Evolutionary conservation across 2,113 vertebrate species (phyloP).

Genomic region (pig (Sus scrofa)): DNA sequence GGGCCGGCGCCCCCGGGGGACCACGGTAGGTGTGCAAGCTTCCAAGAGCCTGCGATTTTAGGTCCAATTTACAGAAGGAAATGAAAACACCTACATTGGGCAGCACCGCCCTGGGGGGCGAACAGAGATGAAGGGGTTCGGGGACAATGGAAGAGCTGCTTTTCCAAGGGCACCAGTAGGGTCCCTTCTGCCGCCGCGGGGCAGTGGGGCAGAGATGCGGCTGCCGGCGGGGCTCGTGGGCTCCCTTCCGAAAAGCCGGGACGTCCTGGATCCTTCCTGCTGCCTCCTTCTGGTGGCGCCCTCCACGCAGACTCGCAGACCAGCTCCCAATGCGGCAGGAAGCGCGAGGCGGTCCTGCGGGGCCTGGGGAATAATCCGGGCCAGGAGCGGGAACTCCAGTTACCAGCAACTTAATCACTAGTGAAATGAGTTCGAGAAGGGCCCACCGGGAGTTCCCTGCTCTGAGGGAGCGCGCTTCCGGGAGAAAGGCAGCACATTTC

Average conservation of each 20-base stretch:
- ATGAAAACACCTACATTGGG: neutral
- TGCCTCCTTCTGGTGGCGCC: neutral
- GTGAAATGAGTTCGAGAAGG: neutral
- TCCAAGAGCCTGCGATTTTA: neutral
- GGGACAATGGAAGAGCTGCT: neutral
- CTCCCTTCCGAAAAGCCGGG: neutral
- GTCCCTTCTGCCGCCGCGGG: rapidly evolving
- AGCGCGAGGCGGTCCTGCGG: rapidly evolving
- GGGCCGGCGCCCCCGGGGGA: neutral
- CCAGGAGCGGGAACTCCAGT: neutral
- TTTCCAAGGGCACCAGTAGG: rapidly evolving
- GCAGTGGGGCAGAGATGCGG: rapidly evolving
- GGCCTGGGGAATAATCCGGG: too few species aligned
- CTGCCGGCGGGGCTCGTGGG: neutral
- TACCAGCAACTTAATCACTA: rapidly evolving
- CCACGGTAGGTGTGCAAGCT: neutral
- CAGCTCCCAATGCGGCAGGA: rapidly evolving
- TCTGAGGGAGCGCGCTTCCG: neutral
- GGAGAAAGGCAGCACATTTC: neutral
- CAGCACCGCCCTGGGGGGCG: neutral
- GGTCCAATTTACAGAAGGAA: neutral
- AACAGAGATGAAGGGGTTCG: rapidly evolving
- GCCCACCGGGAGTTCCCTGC: too few species aligned
- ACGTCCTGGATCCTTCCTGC: neutral
- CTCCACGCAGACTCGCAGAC: too few species aligned